phyloP scores from a whole-genome alignment of 2,888 invertebrate genomes.

The Argyresthia albistria region DNA sequence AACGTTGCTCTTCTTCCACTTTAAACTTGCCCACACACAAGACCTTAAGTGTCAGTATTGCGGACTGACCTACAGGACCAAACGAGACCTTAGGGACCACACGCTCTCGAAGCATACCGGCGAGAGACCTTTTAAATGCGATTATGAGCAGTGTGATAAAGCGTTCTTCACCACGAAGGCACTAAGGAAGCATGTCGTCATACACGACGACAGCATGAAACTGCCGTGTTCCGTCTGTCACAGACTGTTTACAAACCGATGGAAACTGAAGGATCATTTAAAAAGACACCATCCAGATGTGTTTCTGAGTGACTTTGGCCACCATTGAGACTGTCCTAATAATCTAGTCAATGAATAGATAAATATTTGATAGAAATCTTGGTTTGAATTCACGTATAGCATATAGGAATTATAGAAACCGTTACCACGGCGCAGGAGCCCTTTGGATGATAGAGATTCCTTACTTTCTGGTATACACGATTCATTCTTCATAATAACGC shows the following conservation, averaged over 20 bases:
- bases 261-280: slow-evolving; percentile 8
- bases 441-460: no score
- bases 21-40: slow-evolving; percentile 2
- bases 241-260: slow-evolving; percentile 7
- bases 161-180: slow-evolving; percentile 6
- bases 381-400: no score
- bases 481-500: no score
- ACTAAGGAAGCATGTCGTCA: slow-evolving; percentile 7
- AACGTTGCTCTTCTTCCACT: slow-evolving; percentile 1
- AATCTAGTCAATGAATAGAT: no score
- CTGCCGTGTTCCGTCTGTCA: slow-evolving; percentile 8
- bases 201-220: slow-evolving; percentile 13
- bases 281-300: slow-evolving; percentile 13
- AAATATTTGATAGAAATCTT: no score
- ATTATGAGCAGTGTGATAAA: slow-evolving; percentile 10
- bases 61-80: slow-evolving; percentile 1
- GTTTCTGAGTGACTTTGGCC: not conserved
- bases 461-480: no score
- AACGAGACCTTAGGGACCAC: slow-evolving; percentile 15
- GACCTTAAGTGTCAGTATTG: slow-evolving; percentile 2
- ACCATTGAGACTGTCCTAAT: no score
- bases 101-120: slow-evolving; percentile 6
- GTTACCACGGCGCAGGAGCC: no score
- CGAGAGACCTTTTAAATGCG: slow-evolving; percentile 6
- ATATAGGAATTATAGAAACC: no score